These are phyloP conservation scores for Hemiprocne comata DNA, from an alignment of 2,113 vertebrate genomes.

Conservation along the genomic window DNA sequence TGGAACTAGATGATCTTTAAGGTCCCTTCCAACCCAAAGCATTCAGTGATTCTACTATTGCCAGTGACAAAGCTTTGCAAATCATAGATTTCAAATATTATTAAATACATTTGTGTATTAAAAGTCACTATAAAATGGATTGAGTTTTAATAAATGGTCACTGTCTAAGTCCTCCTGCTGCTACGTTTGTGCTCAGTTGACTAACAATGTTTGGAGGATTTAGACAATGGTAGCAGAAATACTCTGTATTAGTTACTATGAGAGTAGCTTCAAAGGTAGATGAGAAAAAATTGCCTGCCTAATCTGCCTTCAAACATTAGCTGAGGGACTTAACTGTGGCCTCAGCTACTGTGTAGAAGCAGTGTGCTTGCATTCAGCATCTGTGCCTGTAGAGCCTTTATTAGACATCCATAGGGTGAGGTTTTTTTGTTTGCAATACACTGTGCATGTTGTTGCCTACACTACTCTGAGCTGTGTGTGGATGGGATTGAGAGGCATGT, in stretches of 20 bases:
- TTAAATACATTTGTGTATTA: not conserved
- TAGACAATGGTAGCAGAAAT: not conserved
- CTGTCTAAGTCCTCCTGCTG: not conserved
- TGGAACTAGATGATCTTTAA: too few relatives aligned
- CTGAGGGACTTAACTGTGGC: not conserved
- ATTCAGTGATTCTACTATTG: too few relatives aligned
- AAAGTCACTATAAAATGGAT: not conserved
- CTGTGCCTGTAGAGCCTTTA: not conserved
- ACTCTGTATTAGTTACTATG: not conserved
- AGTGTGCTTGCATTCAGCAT: fast-evolving
- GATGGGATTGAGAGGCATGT: not conserved
- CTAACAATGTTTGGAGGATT: not conserved
- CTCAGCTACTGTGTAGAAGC: not conserved
- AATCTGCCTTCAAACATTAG: not conserved
- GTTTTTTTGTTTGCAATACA: not conserved
- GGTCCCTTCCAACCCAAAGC: too few relatives aligned
- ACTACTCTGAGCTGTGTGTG: not conserved
- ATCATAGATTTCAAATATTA: not conserved
- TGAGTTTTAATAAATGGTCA: not conserved
- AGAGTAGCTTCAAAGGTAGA: not conserved
- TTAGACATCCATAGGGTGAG: not conserved
- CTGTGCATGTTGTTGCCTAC: not conserved
- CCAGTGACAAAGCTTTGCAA: not conserved
- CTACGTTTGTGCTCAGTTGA: not conserved
- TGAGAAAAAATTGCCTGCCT: not conserved